Conservation (phyloP, 2,113 vertebrate species). For the Crotalus helleri region DNA sequence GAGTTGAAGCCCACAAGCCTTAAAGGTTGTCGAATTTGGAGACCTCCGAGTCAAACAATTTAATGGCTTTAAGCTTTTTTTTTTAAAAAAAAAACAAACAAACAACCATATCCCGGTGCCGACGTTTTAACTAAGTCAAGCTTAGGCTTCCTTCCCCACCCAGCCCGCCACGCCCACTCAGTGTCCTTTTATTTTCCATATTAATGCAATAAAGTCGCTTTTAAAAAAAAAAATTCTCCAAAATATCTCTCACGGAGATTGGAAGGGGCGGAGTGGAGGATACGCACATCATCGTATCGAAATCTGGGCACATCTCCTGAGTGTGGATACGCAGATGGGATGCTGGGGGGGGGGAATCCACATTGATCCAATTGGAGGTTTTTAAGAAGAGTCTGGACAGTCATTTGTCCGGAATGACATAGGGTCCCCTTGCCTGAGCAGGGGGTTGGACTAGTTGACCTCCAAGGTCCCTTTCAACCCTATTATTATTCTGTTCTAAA, state of each 20-base stretch:
- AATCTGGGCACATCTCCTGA: neutral
- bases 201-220: slow-evolving; percentile 71
- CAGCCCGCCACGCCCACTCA: neutral
- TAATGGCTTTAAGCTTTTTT: slow-evolving; percentile 69
- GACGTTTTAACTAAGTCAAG: slow-evolving; percentile 58
- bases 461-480: neutral
- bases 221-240: slow-evolving; percentile 70
- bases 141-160: slow-evolving; percentile 53
- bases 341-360: slow-evolving; percentile 31
- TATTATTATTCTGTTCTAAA: neutral
- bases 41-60: slow-evolving; percentile 55
- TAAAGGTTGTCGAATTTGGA: neutral
- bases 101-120: neutral
- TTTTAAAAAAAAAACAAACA: slow-evolving; percentile 48
- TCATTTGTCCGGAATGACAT: neutral
- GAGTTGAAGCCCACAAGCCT: neutral
- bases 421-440: neutral
- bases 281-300: neutral
- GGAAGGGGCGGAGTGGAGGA: neutral
- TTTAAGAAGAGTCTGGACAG: neutral
- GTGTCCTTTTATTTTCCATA: slow-evolving; percentile 68
- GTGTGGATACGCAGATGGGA: slow-evolving; percentile 31
- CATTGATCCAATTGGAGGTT: slow-evolving; percentile 40
- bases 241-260: slow-evolving; percentile 68
- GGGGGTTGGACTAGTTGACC: neutral